A percentile compares a stretch with the other conserved stretches of the same genome.
Conservation (phyloP, 2,888 invertebrate genomes). For the Pristionchus japonicus region DNA sequence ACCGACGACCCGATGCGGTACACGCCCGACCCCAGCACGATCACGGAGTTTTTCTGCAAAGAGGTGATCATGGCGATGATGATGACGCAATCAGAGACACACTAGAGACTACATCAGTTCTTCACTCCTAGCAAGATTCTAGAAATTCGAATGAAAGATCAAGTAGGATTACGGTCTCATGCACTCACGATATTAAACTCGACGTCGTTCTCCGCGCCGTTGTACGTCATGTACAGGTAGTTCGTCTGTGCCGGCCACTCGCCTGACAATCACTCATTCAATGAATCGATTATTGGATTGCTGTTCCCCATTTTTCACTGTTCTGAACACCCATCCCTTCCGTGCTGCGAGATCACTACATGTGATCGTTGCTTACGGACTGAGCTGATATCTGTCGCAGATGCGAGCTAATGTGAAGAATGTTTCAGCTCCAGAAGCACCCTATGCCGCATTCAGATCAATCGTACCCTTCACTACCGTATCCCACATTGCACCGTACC, state of each 20-base stretch:
- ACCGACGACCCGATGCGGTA: conserved; percentile 96
- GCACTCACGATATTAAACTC: conserved; percentile 56
- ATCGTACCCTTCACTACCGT: neutral
- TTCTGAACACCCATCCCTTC: too few relatives aligned
- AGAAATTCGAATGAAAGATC: neutral
- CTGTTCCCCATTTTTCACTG: too few relatives aligned
- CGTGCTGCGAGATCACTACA: too few relatives aligned
- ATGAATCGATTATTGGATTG: too few relatives aligned
- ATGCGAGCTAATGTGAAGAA: too few relatives aligned
- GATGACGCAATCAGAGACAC: too few relatives aligned
- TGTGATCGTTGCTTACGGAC: too few relatives aligned
- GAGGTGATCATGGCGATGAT: neutral
- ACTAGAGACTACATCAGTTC: too few relatives aligned
- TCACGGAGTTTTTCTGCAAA: conserved; percentile 70
- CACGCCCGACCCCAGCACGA: conserved; percentile 85
- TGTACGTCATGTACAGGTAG: conserved; percentile 97
- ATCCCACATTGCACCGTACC: conserved; percentile 78
- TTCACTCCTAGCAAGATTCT: too few relatives aligned
- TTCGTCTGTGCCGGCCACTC: conserved; percentile 99
- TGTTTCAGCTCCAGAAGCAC: too few relatives aligned
- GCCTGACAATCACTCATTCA: conserved; percentile 84
- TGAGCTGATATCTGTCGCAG: too few relatives aligned
- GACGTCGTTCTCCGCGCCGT: conserved; percentile 87
- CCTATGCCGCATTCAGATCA: neutral
- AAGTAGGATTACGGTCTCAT: neutral